Evolutionary conservation across 2,888 invertebrate genomes (phyloP).

Genomic region (Drosophila mercatorum): DNA sequence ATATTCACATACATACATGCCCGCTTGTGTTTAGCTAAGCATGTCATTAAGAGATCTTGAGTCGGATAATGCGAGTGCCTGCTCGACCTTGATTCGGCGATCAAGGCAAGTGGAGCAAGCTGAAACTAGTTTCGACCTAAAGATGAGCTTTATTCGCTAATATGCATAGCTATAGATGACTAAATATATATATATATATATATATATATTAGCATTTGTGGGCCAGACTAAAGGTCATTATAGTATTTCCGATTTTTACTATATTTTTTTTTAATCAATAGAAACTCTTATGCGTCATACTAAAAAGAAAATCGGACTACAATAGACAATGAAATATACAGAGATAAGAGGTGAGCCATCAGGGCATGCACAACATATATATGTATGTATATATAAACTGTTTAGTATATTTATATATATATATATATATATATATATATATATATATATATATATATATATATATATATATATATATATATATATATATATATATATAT

Average conservation of each 20-base stretch:
- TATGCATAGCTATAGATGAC: neutral
- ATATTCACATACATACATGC: neutral
- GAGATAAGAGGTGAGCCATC: conserved; percentile 7
- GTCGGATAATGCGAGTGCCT: conserved; percentile 13
- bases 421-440: neutral
- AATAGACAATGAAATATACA: conserved; percentile 5
- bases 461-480: too few relatives aligned
- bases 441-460: neutral
- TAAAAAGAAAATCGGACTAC: neutral
- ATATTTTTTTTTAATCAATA: neutral
- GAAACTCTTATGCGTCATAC: conserved; percentile 10
- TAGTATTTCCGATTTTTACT: neutral
- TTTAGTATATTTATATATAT: neutral
- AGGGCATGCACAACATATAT: neutral
- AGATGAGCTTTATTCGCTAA: conserved; percentile 12
- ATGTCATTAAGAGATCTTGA: conserved; percentile 21
- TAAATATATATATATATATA: neutral
- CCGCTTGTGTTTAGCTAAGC: conserved; percentile 8
- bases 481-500: neutral
- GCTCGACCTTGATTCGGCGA: conserved; percentile 39
- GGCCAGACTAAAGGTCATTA: conserved; percentile 1
- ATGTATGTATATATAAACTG: neutral
- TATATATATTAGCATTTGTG: neutral
- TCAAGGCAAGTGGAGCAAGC: conserved; percentile 23
- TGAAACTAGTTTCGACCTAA: conserved; percentile 28